A percentile compares a stretch with the other conserved stretches of the same genome.
These are phyloP conservation scores for Acanthochromis polyacanthus DNA, from an alignment of 2,113 vertebrate species.

Conservation along the genomic window DNA sequence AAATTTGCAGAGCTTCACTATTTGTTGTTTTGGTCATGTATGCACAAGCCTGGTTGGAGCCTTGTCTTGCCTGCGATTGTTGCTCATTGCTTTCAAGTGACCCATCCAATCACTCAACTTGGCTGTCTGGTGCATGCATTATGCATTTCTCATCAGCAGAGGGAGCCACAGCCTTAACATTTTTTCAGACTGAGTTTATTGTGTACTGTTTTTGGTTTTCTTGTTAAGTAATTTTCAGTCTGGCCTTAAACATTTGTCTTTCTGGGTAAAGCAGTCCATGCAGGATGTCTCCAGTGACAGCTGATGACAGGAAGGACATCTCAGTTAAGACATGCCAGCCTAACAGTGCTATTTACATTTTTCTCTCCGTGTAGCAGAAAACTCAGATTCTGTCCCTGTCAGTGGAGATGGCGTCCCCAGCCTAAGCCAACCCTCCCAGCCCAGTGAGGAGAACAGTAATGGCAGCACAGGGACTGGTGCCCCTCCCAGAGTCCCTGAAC, in stretches of 20 bases:
- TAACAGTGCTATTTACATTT: neutral
- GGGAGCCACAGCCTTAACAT: conserved; percentile 61
- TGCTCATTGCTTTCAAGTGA: conserved; percentile 4
- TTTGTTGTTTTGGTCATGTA: conserved; percentile 1
- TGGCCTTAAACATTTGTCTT: neutral
- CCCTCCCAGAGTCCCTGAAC: conserved; percentile 86
- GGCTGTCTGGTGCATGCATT: conserved; percentile 40
- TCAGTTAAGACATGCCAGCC: neutral
- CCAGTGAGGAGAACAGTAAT: conserved; percentile 87
- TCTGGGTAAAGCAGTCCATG: neutral
- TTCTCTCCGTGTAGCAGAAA: conserved; percentile 48
- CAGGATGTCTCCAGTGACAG: neutral
- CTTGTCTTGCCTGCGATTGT: neutral
- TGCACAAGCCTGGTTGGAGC: conserved; percentile 5
- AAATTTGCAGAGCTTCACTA: conserved; percentile 2
- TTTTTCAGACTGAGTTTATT: neutral
- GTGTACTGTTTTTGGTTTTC: neutral
- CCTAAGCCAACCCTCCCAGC: conserved; percentile 84
- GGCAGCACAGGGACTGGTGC: conserved; percentile 54
- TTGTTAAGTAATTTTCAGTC: neutral
- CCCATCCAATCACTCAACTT: neutral
- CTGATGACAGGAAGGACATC: neutral
- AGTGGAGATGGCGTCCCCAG: conserved; percentile 84
- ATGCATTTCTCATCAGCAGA: conserved; percentile 51
- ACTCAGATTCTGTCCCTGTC: conserved; percentile 47